Conservation (phyloP, 2,888 invertebrate genomes). For the Dynastes hyllus region DNA sequence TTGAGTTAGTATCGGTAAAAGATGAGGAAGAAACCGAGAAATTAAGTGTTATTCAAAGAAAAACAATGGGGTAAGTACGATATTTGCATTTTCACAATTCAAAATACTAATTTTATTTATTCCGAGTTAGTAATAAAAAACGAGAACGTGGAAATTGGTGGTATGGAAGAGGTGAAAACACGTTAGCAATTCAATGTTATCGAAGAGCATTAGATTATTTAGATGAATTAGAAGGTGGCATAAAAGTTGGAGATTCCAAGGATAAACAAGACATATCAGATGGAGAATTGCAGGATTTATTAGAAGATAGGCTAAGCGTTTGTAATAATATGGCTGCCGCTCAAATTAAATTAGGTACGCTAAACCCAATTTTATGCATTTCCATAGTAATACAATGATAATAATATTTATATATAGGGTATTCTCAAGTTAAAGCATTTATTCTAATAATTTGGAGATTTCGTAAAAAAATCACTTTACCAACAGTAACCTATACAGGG, state of each 20-base stretch:
- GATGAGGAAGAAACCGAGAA: slow-evolving; percentile 81
- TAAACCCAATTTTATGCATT: no score
- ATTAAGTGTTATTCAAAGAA: slow-evolving; percentile 79
- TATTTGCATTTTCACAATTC: no score
- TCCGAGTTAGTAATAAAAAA: slow-evolving; percentile 77
- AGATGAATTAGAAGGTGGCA: slow-evolving; percentile 82
- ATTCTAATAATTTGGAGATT: no score
- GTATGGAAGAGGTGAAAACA: slow-evolving; percentile 88
- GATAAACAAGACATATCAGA: slow-evolving; percentile 73
- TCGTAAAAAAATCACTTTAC: no score
- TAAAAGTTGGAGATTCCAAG: slow-evolving; percentile 73
- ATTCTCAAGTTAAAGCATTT: no score
- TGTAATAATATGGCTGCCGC: slow-evolving; percentile 95
- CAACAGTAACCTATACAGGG: no score
- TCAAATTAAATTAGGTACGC: slow-evolving; percentile 87
- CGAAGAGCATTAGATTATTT: slow-evolving; percentile 88
- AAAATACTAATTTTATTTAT: no score
- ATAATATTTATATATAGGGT: no score
- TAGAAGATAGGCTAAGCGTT: slow-evolving; percentile 88
- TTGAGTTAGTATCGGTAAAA: slow-evolving; percentile 81
- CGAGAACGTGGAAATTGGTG: slow-evolving; percentile 93
- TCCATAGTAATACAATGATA: no score
- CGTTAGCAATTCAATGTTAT: slow-evolving; percentile 89
- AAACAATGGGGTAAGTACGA: slow-evolving; percentile 81
- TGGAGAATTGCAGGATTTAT: slow-evolving; percentile 77